Base-by-base conservation (phyloP, 1,140 invertebrate genomes). In the Bombus waltoni region DNA sequence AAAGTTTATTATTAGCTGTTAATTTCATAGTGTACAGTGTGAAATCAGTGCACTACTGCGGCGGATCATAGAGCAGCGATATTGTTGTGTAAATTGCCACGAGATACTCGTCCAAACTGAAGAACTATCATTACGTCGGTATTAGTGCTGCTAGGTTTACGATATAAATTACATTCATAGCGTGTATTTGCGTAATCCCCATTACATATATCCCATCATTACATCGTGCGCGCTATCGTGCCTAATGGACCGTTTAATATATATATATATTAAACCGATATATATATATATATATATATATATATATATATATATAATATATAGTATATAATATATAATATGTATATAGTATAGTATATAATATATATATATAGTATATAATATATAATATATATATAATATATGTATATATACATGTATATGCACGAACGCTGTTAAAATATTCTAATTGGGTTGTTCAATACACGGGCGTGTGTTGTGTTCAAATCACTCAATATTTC, bases 241-340 rank as follows among this genome's bases (percentile, higher is more conserved):
- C 57, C 75, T 81, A 81, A 81, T 81, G 68, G 65, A 81, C 47
- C 70, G 47, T 57, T 72, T 72, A 81, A 81, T 72, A 32, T 32
- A 32, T 72, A 32, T 32, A 32, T 32, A 32, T 32, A 32, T 32
- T 32, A 32, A 32, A 32, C 32, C 32, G 32, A 32, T 1, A 32
- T 32, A 32, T 32, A 32, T 32, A 32, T 32, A 32, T 32, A 32
- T 32, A 32, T 32, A 32, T 32, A 32, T 32, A 32, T 32, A 32
- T 32, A 32, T 32, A 32, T 32, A 32, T 32, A 32, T 32, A 32
- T 32, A 32, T 32, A 32, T 32, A n/a, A 32, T 32, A 32, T 32
- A 32, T 32, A 32, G n/a, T 32, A 32, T 32, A 32, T 32, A 32
- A 32, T 32, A 32, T 32, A 32, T 32, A 32, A 32, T 32, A 32